Evolutionary conservation across 2,888 invertebrate genomes (phyloP).

Genomic region (Biston betularia): DNA sequence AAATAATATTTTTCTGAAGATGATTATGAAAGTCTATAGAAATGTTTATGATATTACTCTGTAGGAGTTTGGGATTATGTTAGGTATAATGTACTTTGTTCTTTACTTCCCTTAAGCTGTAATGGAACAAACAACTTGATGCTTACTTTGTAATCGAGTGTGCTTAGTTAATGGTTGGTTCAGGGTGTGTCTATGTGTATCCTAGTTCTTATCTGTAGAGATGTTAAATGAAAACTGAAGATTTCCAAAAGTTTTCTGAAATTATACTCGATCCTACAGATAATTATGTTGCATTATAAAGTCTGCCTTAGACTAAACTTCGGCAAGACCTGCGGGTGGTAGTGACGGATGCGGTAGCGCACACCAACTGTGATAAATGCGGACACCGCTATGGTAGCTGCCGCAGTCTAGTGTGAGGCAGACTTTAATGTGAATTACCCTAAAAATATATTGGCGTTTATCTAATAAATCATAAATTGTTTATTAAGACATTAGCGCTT

Average conservation of each 20-base stretch:
- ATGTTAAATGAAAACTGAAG: neutral
- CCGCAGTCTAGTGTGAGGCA: too few relatives aligned
- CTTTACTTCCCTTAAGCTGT: conserved; percentile 33
- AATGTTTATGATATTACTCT: conserved; percentile 43
- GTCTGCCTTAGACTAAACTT: neutral
- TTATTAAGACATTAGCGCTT: conserved; percentile 20
- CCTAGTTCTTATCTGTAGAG: conserved; percentile 8
- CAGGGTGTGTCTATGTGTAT: conserved; percentile 40
- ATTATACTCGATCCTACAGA: neutral
- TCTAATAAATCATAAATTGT: neutral
- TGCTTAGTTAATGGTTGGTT: conserved; percentile 38
- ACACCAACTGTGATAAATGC: too few relatives aligned
- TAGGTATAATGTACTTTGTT: conserved; percentile 39
- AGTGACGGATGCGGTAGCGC: too few relatives aligned
- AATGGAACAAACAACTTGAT: conserved; percentile 38
- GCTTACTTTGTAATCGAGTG: conserved; percentile 43
- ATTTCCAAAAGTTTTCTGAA: neutral
- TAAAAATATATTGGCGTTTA: neutral
- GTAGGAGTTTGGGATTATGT: conserved; percentile 44
- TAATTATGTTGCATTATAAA: neutral
- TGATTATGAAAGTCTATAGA: conserved; percentile 41
- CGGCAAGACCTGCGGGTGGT: too few relatives aligned
- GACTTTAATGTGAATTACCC: neutral
- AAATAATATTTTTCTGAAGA: conserved; percentile 43
- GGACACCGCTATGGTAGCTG: too few relatives aligned